Conservation (phyloP, 2,888 invertebrate genomes). For the Sceliomorpha sp. region DNA sequence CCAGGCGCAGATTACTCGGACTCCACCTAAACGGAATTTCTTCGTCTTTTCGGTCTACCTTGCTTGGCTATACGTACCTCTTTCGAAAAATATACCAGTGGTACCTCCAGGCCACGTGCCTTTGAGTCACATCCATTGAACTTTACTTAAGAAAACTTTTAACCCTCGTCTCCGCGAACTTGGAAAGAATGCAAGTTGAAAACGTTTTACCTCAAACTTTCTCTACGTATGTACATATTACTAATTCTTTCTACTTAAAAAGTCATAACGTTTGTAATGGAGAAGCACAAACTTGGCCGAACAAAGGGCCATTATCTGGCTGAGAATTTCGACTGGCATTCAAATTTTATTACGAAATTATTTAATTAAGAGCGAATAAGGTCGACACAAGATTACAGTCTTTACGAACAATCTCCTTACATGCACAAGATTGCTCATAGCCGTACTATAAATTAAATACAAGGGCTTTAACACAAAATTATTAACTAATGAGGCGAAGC, state of each 20-base stretch:
- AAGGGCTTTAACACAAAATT: neutral
- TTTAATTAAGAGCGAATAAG: no score
- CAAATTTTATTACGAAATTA: neutral
- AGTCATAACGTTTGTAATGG: conserved; percentile 10
- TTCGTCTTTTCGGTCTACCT: conserved; percentile 29
- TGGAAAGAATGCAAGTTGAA: conserved; percentile 12
- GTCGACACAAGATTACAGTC: no score
- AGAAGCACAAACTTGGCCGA: neutral
- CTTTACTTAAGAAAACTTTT: conserved; percentile 28
- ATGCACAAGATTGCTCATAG: neutral
- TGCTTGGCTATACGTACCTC: conserved; percentile 17
- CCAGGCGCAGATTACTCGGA: conserved; percentile 51
- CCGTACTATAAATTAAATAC: neutral
- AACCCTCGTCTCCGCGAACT: conserved; percentile 17
- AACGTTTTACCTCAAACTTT: conserved; percentile 12
- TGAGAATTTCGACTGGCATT: neutral
- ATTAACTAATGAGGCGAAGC: conserved; percentile 1
- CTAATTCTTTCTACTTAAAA: conserved; percentile 21
- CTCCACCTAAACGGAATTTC: conserved; percentile 50
- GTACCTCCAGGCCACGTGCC: conserved; percentile 19
- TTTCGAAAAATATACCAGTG: conserved; percentile 18
- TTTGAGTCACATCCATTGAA: conserved; percentile 27
- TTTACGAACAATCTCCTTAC: no score
- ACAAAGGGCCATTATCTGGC: neutral
- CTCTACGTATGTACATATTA: conserved; percentile 6